Base-by-base conservation (phyloP, 2,888 invertebrate genomes). In the Cecidostiba fungosa region DNA sequence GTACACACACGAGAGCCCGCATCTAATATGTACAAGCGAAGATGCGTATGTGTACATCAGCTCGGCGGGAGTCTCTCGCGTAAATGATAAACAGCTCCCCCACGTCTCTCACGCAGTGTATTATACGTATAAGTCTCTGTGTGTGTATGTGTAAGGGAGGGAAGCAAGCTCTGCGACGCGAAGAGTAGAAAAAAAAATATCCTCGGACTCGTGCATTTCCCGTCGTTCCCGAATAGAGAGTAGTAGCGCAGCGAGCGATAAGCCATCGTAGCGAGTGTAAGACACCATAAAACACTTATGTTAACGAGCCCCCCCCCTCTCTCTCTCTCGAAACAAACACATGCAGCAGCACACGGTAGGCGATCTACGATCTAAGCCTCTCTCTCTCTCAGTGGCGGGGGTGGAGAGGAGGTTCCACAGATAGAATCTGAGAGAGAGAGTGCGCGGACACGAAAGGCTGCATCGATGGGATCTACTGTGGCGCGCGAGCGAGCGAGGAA, bases 241-340 rank as follows among this genome's bases (percentile, higher is more conserved):
- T 80, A 79, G 62, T n/a, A 39, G 73, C 32, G 69, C 12, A 73
- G 54, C 59, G 19, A 36, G 72, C 81, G 82, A 86, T 86, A 86
- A 77, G 82, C 82, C 85, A 86, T 85, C 85, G 81, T 74, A 79
- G 78, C 82, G 70, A 86, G 78, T 82, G 83, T 83, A 87, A 87
- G 80, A 83, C 83, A 80, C 85, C 85, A 85, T 87, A 85, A 87
- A 87, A 87, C 81, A 84, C 83, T 85, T 87, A 87, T 81, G 87
- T 84, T 85, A 87, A 87, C 77, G 85, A 87, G 83, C 26, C 16
- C 54, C 77, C 19, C 26, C 72, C 14, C 70, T 8, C 29, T 23
- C 29, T 8, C 59, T 50, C 26, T 72, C 72, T 54, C 62, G 69
- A 80, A 84, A 76, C 74, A 84, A 84, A 85, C 47, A 85, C 80